Evolutionary conservation across 2,113 vertebrate genomes (phyloP).

Genomic region (Hypocryptadius cinnamomeus): DNA sequence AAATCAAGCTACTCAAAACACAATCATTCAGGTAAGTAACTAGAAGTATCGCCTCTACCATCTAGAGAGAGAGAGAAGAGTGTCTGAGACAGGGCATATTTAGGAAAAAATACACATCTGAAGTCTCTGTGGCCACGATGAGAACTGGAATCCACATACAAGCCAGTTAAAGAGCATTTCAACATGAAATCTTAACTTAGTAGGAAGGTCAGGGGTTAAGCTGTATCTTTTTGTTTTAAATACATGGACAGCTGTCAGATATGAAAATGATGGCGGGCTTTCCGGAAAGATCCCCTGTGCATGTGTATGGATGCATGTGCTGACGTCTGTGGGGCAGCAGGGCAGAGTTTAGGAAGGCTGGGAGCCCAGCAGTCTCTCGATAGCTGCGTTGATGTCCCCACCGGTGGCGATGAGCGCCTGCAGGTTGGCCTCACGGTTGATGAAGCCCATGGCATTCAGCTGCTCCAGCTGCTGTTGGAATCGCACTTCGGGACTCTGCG

Average conservation of each 20-base stretch:
- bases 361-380: conserved; percentile 81
- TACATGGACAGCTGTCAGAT: conserved; percentile 38
- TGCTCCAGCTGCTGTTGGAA: conserved; percentile 92
- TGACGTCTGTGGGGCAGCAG: neutral
- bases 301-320: conserved; percentile 34
- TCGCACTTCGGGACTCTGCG: conserved; percentile 89
- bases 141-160: conserved; percentile 62
- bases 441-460: conserved; percentile 83
- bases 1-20: conserved; percentile 62
- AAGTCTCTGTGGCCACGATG: conserved; percentile 58
- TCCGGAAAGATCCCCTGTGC: conserved; percentile 49
- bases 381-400: conserved; percentile 80
- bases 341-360: conserved; percentile 72
- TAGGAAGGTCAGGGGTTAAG: conserved; percentile 51
- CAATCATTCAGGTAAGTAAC: conserved; percentile 58
- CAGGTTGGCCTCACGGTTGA: conserved; percentile 79
- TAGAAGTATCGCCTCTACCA: conserved; percentile 57
- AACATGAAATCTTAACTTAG: conserved; percentile 61
- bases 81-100: conserved; percentile 48
- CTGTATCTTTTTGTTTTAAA: conserved; percentile 51
- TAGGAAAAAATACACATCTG: conserved; percentile 54
- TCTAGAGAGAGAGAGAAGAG: conserved; percentile 55
- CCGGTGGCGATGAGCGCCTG: conserved; percentile 80
- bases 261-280: conserved; percentile 30
- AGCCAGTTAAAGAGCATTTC: conserved; percentile 55